These are phyloP conservation scores for Lophotriccus pileatus DNA, from an alignment of 2,797 vertebrate genomes.

Conservation along the genomic window DNA sequence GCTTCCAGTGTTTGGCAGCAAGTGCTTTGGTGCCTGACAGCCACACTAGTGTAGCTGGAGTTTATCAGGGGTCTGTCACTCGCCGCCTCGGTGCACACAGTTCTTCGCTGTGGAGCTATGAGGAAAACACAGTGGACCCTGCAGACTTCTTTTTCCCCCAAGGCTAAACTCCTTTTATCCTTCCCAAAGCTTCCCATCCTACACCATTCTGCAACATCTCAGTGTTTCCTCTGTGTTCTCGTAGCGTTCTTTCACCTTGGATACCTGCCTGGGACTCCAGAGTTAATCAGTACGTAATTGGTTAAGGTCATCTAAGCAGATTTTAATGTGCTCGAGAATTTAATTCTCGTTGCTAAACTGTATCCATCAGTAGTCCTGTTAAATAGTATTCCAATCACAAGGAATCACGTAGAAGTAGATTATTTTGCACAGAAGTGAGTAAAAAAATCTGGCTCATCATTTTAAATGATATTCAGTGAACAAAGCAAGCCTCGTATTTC, in stretches of 20 bases:
- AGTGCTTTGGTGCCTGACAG: background rate
- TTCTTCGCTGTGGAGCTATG: background rate
- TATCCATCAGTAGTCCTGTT: background rate
- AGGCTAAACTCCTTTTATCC: background rate
- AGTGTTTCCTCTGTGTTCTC: background rate
- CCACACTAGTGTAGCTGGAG: background rate
- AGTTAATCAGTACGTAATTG: background rate
- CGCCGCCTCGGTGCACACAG: background rate
- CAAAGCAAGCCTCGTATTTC: background rate
- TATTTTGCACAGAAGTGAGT: background rate
- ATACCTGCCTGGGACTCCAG: background rate
- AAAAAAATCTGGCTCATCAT: background rate
- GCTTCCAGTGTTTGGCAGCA: background rate
- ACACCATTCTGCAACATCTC: background rate
- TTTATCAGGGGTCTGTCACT: background rate
- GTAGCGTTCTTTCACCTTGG: background rate
- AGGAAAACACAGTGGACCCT: background rate
- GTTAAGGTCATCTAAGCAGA: background rate
- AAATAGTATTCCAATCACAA: background rate
- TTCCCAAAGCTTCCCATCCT: background rate
- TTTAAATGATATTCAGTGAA: background rate
- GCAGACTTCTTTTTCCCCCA: background rate
- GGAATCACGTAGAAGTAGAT: background rate
- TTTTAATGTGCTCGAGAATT: background rate
- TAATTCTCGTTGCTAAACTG: background rate